phyloP scores from a whole-genome alignment of 2,888 invertebrate species.

The Cerastoderma edule region DNA sequence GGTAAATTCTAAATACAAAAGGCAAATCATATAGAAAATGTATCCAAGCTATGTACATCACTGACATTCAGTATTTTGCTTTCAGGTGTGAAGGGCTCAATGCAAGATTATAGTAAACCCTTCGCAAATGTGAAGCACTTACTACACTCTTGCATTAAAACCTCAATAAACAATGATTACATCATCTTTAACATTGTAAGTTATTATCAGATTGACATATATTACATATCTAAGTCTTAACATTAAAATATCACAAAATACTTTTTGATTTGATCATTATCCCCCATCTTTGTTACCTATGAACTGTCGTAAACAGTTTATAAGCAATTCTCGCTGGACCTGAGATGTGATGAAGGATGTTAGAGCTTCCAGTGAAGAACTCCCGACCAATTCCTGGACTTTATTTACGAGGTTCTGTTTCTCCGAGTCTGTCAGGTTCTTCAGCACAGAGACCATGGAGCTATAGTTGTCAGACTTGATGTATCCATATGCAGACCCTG shows the following conservation, averaged over 20 bases:
- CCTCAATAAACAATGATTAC: no score
- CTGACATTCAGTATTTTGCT: no score
- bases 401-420: constrained; percentile 71
- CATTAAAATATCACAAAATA: no score
- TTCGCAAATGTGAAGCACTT: neutral
- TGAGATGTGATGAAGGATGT: constrained; percentile 76
- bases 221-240: no score
- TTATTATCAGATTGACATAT: no score
- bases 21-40: no score
- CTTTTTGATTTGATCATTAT: no score
- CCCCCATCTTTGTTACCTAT: constrained; percentile 68
- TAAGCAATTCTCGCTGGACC: constrained; percentile 76
- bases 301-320: constrained; percentile 69
- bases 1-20: no score
- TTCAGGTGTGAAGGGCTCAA: no score
- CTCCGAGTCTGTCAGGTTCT: constrained; percentile 73
- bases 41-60: no score
- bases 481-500: constrained; percentile 76
- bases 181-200: no score
- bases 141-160: neutral
- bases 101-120: neutral
- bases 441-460: constrained; percentile 74
- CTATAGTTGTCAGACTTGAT: constrained; percentile 74
- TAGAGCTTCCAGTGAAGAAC: constrained; percentile 74
- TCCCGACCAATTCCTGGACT: constrained; percentile 80